Evolutionary conservation across 2,888 invertebrate genomes (phyloP), one percentile per base, ranked within the genome.

Genomic region (Diplolepis rosae): DNA sequence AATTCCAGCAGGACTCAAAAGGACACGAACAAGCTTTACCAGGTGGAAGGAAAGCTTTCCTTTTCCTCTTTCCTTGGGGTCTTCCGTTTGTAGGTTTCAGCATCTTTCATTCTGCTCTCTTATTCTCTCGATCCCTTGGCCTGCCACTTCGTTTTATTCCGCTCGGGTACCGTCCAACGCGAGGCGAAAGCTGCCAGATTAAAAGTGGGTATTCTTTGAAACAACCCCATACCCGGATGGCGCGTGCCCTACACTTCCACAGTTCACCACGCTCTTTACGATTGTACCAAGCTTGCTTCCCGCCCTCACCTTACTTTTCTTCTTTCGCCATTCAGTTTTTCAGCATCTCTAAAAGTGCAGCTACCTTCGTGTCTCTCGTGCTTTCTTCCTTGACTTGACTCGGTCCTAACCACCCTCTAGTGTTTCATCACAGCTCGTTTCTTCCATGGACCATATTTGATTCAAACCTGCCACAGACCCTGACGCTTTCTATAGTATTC

Each of bases 151-250:
- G 75, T 80, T 82, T 80, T 77, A 82, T 83, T 83, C 82, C 76
- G 72, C 79, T 81, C 73, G 79, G 77, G 73, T 78, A 79, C 72
- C 76, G 71, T 48, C 77, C 74, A 79, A 80, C 79, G 75, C 74
- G 70, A 71, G 72, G 71, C 73, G 76, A 79, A 80, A 80, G 80
- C 80, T 81, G 82, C 79, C 83, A 79, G 83, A 85, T 85, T 86
- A 83, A 87, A 85, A 86, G 82, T 83, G 82, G 81, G 78, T 80
- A 80, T 79, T 84, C 80, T 80, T 82, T 79, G 79, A 77, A 79
- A 80, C 76, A 80, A 77, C 71, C 75, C 65, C 35, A 61, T 52
- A 15, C 18, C 68, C 35, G 50, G 15, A 32, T 22, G 39, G 30
- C 68, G 66, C 70, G 70, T 70, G 66, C 68, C 51, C 39, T 24